Percentiles rank a stretch among this genome's conserved stretches.
Evolutionary conservation across 2,797 vertebrate genomes (phyloP).

Genomic region (Schizopygopsis pylzovi): DNA sequence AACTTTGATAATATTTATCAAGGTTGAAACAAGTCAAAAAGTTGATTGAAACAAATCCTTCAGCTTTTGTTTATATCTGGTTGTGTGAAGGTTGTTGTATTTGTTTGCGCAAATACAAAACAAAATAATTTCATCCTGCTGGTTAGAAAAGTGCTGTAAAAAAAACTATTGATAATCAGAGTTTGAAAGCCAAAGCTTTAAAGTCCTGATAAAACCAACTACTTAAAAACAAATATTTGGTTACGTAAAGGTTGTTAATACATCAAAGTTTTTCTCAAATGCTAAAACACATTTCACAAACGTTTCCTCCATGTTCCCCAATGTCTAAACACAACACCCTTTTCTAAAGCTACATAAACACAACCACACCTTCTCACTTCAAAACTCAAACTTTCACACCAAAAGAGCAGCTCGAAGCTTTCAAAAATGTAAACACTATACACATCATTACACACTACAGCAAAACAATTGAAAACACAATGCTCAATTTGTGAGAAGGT

Average conservation of each 20-base stretch:
- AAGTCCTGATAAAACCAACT: neutral
- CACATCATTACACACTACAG: no score
- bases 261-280: no score
- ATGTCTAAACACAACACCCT: no score
- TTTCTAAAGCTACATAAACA: no score
- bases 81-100: neutral
- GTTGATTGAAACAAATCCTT: neutral
- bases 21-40: neutral
- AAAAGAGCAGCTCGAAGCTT: no score
- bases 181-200: neutral
- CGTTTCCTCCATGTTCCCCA: no score
- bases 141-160: neutral
- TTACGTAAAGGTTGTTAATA: neutral
- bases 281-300: no score
- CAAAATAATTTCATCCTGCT: neutral
- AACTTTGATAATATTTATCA: neutral
- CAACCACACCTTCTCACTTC: no score
- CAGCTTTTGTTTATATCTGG: neutral
- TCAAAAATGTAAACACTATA: no score
- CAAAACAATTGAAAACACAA: no score
- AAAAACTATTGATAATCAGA: neutral
- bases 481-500: no score
- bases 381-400: no score
- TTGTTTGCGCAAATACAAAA: neutral
- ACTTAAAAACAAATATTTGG: neutral